phyloP scores from a whole-genome alignment of 2,888 invertebrate species.

The Serripes groenlandicus region DNA sequence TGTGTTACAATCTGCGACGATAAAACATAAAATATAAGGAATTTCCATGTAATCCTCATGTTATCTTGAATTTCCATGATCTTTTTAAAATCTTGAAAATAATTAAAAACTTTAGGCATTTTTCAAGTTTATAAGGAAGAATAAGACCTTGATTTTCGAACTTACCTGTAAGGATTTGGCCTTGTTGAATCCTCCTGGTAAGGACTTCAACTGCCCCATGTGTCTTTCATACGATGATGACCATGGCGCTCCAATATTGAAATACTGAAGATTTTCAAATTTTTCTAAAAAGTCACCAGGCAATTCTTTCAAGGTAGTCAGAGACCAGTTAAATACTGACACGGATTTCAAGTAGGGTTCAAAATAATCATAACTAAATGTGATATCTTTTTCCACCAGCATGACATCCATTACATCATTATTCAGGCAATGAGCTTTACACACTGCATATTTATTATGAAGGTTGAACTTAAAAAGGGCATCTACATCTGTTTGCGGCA shows the following conservation, averaged over 20 bases:
- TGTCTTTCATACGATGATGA: background rate
- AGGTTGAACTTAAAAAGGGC: constrained; percentile 41
- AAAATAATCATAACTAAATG: constrained; percentile 69
- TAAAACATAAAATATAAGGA: too few species aligned
- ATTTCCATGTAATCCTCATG: too few species aligned
- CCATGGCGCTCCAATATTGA: constrained; percentile 61
- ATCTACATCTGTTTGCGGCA: constrained; percentile 50
- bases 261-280: constrained; percentile 74
- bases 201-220: constrained; percentile 40
- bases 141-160: too few species aligned
- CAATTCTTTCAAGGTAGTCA: constrained; percentile 54
- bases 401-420: constrained; percentile 38
- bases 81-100: too few species aligned
- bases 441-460: constrained; percentile 34
- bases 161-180: constrained; percentile 70
- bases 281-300: constrained; percentile 73
- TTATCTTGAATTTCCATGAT: too few species aligned
- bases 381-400: constrained; percentile 32
- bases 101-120: too few species aligned
- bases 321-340: constrained; percentile 68
- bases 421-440: constrained; percentile 69
- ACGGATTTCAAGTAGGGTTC: constrained; percentile 76
- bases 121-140: too few species aligned
- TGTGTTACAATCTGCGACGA: too few species aligned
- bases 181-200: constrained; percentile 71